Evolutionary conservation across 2,797 vertebrate genomes (phyloP).

Genomic region (Sebastes wilsoni): DNA sequence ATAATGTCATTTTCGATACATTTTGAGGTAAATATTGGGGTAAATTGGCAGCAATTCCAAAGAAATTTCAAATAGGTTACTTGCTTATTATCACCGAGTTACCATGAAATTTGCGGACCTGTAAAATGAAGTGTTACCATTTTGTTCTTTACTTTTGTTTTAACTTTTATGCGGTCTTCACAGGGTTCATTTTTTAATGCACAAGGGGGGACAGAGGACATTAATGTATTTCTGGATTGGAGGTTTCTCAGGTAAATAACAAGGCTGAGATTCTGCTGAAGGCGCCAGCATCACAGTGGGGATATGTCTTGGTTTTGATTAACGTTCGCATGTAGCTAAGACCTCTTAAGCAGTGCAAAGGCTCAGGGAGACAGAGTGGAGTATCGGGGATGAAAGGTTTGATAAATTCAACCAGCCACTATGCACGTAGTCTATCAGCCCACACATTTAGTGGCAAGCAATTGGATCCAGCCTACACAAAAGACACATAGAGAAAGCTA

Average conservation of each 20-base stretch:
- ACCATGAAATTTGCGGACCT: too few species aligned
- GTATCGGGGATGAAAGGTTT: constrained; percentile 46
- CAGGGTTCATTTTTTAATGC: background rate
- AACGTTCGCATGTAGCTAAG: constrained; percentile 42
- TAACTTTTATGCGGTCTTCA: background rate
- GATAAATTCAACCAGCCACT: constrained; percentile 54
- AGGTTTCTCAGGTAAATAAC: constrained; percentile 48
- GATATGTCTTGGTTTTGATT: constrained; percentile 65
- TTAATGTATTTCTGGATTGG: constrained; percentile 15
- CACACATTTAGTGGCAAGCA: constrained; percentile 33
- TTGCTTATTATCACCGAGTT: too few species aligned
- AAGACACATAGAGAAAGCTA: background rate
- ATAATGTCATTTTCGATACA: too few species aligned
- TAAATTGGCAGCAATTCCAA: too few species aligned
- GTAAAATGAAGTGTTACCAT: too few species aligned
- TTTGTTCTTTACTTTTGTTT: background rate
- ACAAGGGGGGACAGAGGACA: background rate
- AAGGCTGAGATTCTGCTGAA: constrained; percentile 15
- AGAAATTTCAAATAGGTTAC: too few species aligned
- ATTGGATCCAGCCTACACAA: constrained; percentile 9
- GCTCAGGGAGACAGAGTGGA: constrained; percentile 32
- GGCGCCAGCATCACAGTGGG: constrained; percentile 21
- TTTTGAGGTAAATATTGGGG: too few species aligned
- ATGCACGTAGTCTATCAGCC: constrained; percentile 28
- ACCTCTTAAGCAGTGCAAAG: constrained; percentile 47